Evolutionary conservation across 2,113 vertebrate genomes (phyloP).

Genomic region (Anarhynchus alexandrinus): DNA sequence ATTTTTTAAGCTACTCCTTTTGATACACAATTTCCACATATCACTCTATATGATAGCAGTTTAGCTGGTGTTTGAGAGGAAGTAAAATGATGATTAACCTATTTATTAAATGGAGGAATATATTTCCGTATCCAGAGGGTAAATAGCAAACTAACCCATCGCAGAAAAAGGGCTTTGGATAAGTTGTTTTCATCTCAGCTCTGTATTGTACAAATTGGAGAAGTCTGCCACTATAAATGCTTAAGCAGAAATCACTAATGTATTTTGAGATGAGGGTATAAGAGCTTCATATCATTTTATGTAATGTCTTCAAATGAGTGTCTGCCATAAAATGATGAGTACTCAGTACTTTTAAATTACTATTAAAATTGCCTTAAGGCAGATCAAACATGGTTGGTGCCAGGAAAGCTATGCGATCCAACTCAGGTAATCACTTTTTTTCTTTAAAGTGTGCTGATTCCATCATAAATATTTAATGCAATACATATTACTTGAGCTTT

Average conservation of each 20-base stretch:
- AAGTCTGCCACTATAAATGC: neutral
- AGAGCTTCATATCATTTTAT: constrained; percentile 46
- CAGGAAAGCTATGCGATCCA: neutral
- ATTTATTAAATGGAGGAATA: constrained; percentile 15
- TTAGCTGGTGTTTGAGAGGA: neutral
- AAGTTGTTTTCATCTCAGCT: neutral
- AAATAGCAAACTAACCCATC: neutral
- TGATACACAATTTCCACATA: neutral
- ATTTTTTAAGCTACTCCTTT: neutral
- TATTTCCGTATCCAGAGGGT: neutral
- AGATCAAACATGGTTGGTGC: constrained; percentile 15
- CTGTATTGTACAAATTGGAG: constrained; percentile 5
- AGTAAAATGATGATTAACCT: neutral
- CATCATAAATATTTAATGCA: constrained; percentile 48
- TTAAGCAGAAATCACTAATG: constrained; percentile 39
- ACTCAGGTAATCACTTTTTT: constrained; percentile 24
- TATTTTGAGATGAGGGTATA: constrained; percentile 34
- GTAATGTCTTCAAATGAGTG: constrained; percentile 50
- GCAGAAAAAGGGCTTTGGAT: neutral
- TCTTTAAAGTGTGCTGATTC: neutral
- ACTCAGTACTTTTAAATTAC: constrained; percentile 52
- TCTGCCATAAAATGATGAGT: constrained; percentile 43
- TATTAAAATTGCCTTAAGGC: constrained; percentile 43
- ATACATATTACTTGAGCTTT: neutral
- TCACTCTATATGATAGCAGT: neutral